Percentiles rank a stretch among this genome's conserved stretches.
phyloP scores from a whole-genome alignment of 1,140 invertebrate genomes.

The Drosophila ogumai region DNA sequence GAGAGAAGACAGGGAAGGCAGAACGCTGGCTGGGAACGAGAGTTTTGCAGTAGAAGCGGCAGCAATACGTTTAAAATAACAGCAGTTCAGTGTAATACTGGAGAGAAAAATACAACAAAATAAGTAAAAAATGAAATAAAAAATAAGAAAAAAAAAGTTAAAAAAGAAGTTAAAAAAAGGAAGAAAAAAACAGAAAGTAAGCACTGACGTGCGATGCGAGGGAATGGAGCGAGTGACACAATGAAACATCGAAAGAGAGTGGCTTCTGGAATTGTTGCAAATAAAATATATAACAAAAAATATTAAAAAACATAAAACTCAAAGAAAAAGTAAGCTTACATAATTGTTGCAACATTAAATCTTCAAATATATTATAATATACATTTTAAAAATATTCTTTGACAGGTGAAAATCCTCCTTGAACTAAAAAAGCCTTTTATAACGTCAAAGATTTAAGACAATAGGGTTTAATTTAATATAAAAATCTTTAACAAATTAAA shows the following conservation, averaged over 20 bases:
- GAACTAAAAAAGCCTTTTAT: too few species aligned
- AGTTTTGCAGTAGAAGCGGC: conserved; percentile 25
- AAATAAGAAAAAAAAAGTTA: conserved; percentile 5
- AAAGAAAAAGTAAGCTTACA: not conserved
- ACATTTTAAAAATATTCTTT: not conserved
- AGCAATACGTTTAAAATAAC: conserved; percentile 81
- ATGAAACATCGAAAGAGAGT: conserved; percentile 7
- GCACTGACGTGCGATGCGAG: conserved; percentile 15
- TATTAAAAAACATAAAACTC: too few species aligned
- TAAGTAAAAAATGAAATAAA: not conserved
- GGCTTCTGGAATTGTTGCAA: not conserved
- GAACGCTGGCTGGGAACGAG: conserved; percentile 14
- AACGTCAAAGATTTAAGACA: too few species aligned
- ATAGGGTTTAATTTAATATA: too few species aligned
- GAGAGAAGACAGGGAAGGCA: conserved; percentile 2
- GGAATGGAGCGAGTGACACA: conserved; percentile 26
- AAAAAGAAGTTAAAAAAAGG: conserved; percentile 12
- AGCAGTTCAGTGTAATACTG: conserved; percentile 58
- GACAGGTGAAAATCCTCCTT: too few species aligned
- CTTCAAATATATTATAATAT: not conserved
- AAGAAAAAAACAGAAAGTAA: conserved; percentile 15
- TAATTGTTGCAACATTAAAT: not conserved
- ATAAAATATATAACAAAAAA: not conserved
- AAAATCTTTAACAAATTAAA: too few species aligned
- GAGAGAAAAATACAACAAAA: conserved; percentile 31